Conservation (phyloP, 2,888 invertebrate genomes). For the Asteroscopus sphinx region DNA sequence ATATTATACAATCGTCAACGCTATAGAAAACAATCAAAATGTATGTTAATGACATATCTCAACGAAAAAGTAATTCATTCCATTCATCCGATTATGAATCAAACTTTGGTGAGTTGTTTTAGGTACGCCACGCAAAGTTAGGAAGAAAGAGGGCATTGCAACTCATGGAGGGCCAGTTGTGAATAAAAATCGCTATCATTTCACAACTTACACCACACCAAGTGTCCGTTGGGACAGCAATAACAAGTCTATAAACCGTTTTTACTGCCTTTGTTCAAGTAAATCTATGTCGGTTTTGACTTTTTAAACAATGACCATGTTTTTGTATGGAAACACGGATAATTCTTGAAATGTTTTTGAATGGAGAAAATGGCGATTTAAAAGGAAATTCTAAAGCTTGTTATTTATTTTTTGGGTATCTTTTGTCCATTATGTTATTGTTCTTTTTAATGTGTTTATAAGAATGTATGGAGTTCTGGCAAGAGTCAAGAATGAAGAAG, state of each 20-base stretch:
- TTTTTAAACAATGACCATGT: slow-evolving; percentile 89
- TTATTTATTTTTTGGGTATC: slow-evolving; percentile 22
- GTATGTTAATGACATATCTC: no score
- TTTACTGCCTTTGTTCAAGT: slow-evolving; percentile 89
- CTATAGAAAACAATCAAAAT: no score
- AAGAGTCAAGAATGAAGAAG: no score
- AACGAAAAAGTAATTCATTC: no score
- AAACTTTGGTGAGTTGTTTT: no score
- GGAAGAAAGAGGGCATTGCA: no score
- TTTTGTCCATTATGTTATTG: slow-evolving; percentile 10
- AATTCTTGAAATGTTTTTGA: slow-evolving; percentile 77
- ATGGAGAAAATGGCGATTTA: slow-evolving; percentile 69
- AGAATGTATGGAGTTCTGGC: background rate
- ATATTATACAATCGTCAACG: no score
- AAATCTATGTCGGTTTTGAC: slow-evolving; percentile 89
- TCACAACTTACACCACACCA: slow-evolving; percentile 60
- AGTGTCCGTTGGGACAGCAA: slow-evolving; percentile 85
- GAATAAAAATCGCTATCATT: background rate
- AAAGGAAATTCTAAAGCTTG: slow-evolving; percentile 34
- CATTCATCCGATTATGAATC: no score
- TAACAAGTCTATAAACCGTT: slow-evolving; percentile 90
- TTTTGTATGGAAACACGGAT: slow-evolving; percentile 80
- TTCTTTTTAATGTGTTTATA: background rate
- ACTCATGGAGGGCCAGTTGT: no score
- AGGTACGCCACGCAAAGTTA: no score